Percentiles rank a stretch among this genome's conserved stretches.
These are phyloP conservation scores for Nothobranchius kuhntae DNA, from an alignment of 2,113 vertebrate genomes.

Conservation along the genomic window DNA sequence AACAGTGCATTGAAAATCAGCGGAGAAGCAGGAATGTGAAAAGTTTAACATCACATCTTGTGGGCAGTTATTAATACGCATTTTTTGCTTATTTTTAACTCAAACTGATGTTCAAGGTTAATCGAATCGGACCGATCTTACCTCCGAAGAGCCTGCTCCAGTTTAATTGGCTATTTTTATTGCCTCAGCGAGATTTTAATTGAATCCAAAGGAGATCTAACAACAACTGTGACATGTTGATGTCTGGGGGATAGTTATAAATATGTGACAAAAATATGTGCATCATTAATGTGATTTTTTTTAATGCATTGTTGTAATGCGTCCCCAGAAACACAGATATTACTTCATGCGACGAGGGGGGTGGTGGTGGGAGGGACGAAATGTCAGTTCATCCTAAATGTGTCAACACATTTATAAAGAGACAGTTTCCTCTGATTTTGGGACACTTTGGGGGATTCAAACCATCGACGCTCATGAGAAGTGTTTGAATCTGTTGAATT, in stretches of 20 bases:
- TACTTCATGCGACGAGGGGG: constrained; percentile 44
- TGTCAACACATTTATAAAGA: constrained; percentile 62
- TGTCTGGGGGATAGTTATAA: constrained; percentile 84
- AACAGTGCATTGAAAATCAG: constrained; percentile 14
- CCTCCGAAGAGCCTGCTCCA: constrained; percentile 83
- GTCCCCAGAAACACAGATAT: constrained; percentile 69
- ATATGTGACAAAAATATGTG: constrained; percentile 83
- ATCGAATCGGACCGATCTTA: constrained; percentile 84
- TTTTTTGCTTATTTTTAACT: constrained; percentile 79
- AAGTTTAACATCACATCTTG: constrained; percentile 52
- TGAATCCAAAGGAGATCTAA: constrained; percentile 84
- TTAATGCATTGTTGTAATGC: constrained; percentile 74
- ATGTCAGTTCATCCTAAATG: constrained; percentile 56
- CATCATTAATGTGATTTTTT: constrained; percentile 82
- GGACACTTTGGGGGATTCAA: constrained; percentile 50
- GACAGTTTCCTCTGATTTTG: constrained; percentile 46
- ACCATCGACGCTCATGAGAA: constrained; percentile 33
- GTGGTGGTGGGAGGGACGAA: neutral
- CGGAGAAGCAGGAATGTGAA: constrained; percentile 19
- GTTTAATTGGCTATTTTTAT: constrained; percentile 88
- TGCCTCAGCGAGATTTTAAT: constrained; percentile 84
- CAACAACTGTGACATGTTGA: constrained; percentile 85
- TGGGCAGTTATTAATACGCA: constrained; percentile 74
- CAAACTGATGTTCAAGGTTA: constrained; percentile 84
- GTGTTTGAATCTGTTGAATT: neutral